Evolutionary conservation across 2,113 vertebrate species (phyloP).

Genomic region (Oriolus oriolus): DNA sequence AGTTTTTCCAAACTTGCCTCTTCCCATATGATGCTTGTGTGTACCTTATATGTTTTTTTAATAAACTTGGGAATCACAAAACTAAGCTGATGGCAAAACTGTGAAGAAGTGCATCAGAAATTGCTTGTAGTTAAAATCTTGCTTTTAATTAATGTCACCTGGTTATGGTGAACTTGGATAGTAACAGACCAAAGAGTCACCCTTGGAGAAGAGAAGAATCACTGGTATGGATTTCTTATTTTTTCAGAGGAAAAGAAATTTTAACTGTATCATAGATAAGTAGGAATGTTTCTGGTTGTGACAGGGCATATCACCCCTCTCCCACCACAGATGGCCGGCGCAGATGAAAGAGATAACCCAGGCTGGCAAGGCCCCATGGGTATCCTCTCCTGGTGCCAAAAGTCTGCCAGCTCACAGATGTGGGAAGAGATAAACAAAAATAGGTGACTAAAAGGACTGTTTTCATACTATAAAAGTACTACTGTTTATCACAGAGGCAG

Average conservation of each 20-base stretch:
- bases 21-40: not conserved
- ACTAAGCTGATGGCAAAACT: not conserved
- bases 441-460: too few species aligned
- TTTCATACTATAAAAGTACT: too few species aligned
- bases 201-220: not conserved
- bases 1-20: not conserved
- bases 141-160: not conserved
- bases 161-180: not conserved
- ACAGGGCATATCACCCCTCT: too few species aligned
- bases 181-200: not conserved
- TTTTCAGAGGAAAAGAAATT: not conserved
- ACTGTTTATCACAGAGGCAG: too few species aligned
- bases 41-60: not conserved
- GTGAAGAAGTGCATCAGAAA: not conserved
- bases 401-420: too few species aligned
- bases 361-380: too few species aligned
- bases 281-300: not conserved
- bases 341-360: too few species aligned
- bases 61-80: not conserved
- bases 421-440: too few species aligned
- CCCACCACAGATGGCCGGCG: too few species aligned
- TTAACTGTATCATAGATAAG: not conserved
- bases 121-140: not conserved
- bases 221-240: not conserved
- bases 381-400: too few species aligned